A percentile compares a stretch with the other conserved stretches of the same genome.
These are phyloP conservation scores for Agapostemon virescens DNA, from an alignment of 2,888 invertebrate genomes.

Conservation along the genomic window DNA sequence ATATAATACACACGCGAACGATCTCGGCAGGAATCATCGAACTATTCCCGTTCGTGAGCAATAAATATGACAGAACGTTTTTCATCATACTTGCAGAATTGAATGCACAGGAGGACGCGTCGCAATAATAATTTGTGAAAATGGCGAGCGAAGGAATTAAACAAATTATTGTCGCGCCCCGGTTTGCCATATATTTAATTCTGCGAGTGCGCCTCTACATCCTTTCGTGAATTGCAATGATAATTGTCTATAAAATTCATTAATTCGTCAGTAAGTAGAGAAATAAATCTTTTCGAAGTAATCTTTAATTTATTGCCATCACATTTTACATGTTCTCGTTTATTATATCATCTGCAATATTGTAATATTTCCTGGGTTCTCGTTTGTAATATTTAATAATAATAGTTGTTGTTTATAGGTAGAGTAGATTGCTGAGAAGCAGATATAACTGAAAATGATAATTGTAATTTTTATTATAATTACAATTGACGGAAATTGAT, in stretches of 20 bases:
- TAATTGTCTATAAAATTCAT: neutral
- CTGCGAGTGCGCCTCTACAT: neutral
- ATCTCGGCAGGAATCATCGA: neutral
- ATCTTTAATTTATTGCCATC: neutral
- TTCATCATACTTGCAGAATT: neutral
- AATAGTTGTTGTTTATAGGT: neutral
- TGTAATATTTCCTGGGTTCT: neutral
- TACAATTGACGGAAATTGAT: neutral
- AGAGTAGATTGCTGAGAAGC: neutral
- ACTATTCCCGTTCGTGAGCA: neutral
- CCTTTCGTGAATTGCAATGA: neutral
- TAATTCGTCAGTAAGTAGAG: neutral
- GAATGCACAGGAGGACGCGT: neutral
- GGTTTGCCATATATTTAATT: neutral
- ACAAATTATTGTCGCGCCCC: neutral
- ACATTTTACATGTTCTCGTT: neutral
- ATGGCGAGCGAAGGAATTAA: neutral
- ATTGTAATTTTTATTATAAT: neutral
- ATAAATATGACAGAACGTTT: slow-evolving; percentile 1
- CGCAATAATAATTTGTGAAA: slow-evolving; percentile 4
- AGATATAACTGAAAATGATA: neutral
- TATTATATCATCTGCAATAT: neutral
- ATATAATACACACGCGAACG: neutral
- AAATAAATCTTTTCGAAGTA: neutral
- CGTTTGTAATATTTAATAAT: neutral